Evolutionary conservation across 2,113 vertebrate genomes (phyloP), one percentile per base, ranked within the genome.

Genomic region (Furnarius figulus): DNA sequence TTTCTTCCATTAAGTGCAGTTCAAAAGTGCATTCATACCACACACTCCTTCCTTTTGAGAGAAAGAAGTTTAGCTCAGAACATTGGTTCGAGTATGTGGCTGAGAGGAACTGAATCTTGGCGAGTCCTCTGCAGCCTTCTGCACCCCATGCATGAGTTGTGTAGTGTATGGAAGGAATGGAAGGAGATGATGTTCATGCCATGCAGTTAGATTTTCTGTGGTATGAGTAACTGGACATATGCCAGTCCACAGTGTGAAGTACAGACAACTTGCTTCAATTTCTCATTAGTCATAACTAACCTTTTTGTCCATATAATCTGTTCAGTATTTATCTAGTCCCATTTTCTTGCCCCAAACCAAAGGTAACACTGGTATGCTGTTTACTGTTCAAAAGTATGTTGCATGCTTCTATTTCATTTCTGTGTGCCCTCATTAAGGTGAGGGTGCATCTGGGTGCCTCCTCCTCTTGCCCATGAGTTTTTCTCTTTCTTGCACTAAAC

Each of bases 91-190:
- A 75, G 7, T 68, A n/a, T 52, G 23, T 68, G 55, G 6, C 52
- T 77, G 46, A 77, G 59, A 84, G 55, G 65, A 73, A 19, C 0
- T 16, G n/a, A 61, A 37, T 37, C 24, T 67, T 86, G 47, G 16
- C 35, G 53, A 72, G 11, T 28, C 18, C 39, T 68, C 47, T 68
- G 39, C 37, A 10, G 0, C 15, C 47, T 86, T 68, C 39, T 63
- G 39, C 20, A 62, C 10, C 4, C 1, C 4, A 1, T 39, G 17
- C 2, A 6, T 1, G 5, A 53, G 17, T 50, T 46, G 50, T 30
- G 8, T 20, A 22, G 3, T 42, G 37, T 47, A 49, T 25, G 68
- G 14, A 59, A 39, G 59, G 49, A 40, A 27, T 6, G 30, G 28
- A 28, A 24, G 7, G 5, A 50, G 31, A 28, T 13, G 5, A 17